Conservation (phyloP, 2,888 invertebrate species). For the Junonia oenone region DNA sequence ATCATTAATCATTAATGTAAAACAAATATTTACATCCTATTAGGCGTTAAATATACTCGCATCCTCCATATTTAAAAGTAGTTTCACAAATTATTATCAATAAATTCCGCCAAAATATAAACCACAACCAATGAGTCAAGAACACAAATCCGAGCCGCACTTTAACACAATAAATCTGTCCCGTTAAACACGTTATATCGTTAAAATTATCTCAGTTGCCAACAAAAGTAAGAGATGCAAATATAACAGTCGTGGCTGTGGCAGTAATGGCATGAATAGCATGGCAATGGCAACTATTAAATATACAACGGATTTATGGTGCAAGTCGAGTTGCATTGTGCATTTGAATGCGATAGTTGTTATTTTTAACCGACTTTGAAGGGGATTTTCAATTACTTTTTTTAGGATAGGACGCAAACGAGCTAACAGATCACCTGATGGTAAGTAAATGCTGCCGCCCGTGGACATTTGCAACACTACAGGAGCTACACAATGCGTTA, state of each 20-base stretch:
- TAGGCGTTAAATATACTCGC: no score
- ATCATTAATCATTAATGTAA: no score
- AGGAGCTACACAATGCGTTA: no score
- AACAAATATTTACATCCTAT: no score
- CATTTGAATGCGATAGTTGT: neutral
- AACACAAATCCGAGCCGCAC: conserved; percentile 10
- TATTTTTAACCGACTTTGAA: no score
- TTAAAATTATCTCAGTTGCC: conserved; percentile 29
- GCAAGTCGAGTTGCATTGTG: neutral
- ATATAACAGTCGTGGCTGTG: conserved; percentile 51
- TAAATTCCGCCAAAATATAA: neutral
- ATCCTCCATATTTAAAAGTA: no score
- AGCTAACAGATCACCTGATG: no score
- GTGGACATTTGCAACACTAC: no score
- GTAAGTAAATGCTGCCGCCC: no score
- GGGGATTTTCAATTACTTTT: no score
- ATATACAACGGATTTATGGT: conserved; percentile 17
- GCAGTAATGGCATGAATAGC: conserved; percentile 46
- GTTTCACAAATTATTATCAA: neutral
- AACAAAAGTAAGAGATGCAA: conserved; percentile 48
- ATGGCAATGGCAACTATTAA: conserved; percentile 28
- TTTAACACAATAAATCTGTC: conserved; percentile 23
- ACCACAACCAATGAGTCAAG: conserved; percentile 3
- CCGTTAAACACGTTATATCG: conserved; percentile 26
- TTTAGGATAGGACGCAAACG: no score